Base-by-base conservation (phyloP, 2,113 vertebrate genomes). In the Micronisus gabar region DNA sequence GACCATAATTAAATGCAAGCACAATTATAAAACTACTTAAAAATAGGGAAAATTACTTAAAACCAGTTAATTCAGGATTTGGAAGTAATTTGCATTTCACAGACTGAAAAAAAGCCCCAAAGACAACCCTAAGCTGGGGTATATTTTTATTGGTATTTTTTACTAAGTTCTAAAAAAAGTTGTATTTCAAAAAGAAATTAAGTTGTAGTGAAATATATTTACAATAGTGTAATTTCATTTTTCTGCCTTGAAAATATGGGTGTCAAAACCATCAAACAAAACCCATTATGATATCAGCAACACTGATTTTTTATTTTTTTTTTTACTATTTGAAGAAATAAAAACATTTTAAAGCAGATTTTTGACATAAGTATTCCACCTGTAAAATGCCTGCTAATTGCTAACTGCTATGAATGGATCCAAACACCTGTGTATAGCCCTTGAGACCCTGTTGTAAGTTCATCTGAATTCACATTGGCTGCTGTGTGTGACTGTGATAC, bases 31-130 rank as follows among this genome's bases (percentile, higher is more conserved):
- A 82, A 55, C 55, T 61, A 55, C 38, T 68, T 86, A 8, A 96
- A 96, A 96, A 79, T 58, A 68, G 4, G 15, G 10, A 17, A 82
- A 82, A 85, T 56, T 43, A 68, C 65, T 94, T 95, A 32, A 95
- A 95, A 80, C 11, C 26, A n/a, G 43, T 72, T 91, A 85, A 62
- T 92, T 86, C 70, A 91, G 48, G 62, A 65, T 82, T 93, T 95
- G 25, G 26, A 92, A 94, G 21, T 55, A 81, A 89, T 96, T 95
- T 94, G 56, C 66, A 88, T 91, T 90, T 96, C 53, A 75, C 47
- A 95, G 53, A 53, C 43, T 53, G 20, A 48, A 71, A 87, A 89
- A 81, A 58, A 45, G 12, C 13, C 72, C 50, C 19, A 82, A 91
- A 87, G 70, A 91, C 27, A 84, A 34, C 5, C 5, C 9, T 91